Evolutionary conservation across 2,888 invertebrate genomes (phyloP).

Genomic region (Tupiocoris notatus): DNA sequence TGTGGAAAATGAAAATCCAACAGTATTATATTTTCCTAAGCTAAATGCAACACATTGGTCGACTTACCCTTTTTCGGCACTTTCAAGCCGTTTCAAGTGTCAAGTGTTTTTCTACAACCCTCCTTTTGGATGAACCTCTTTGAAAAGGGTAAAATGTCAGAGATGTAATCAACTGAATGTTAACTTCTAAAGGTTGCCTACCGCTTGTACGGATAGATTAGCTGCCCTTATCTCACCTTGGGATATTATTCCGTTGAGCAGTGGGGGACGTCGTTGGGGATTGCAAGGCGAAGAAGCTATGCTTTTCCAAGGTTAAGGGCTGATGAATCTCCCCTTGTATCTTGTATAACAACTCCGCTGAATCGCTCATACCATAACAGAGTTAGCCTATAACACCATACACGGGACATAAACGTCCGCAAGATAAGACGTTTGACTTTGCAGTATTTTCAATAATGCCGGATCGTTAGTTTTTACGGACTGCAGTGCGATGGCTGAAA

Average conservation of each 20-base stretch:
- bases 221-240: conserved; percentile 38
- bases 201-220: conserved; percentile 41
- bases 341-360: background rate
- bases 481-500: too few species aligned
- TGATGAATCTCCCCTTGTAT: background rate
- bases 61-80: background rate
- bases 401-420: too few species aligned
- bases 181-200: conserved; percentile 42
- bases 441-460: too few species aligned
- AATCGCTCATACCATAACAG: too few species aligned
- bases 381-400: too few species aligned
- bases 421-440: too few species aligned
- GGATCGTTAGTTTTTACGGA: too few species aligned
- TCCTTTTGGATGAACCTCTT: background rate
- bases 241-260: background rate
- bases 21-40: too few species aligned
- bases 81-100: conserved; percentile 19
- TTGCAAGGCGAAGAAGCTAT: background rate
- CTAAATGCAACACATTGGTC: too few species aligned
- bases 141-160: conserved; percentile 43
- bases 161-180: conserved; percentile 46
- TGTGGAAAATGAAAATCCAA: too few species aligned
- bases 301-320: conserved; percentile 1
- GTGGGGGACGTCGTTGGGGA: too few species aligned
- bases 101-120: conserved; percentile 31